phyloP scores from a whole-genome alignment of 2,888 invertebrate genomes.

The Nephrotoma appendiculata region DNA sequence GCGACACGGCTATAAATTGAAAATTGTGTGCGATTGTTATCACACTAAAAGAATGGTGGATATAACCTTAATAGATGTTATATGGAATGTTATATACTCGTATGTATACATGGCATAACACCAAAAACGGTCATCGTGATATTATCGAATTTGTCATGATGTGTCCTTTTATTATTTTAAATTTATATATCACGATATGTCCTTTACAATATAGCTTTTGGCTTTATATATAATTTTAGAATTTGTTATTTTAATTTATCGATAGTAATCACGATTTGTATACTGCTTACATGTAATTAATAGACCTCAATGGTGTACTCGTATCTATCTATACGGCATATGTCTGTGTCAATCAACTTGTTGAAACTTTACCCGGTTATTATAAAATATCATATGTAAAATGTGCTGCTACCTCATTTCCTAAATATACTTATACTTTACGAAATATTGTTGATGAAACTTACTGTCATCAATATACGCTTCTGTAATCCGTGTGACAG shows the following conservation, averaged over 20 bases:
- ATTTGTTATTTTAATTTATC: background rate
- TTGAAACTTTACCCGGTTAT: background rate
- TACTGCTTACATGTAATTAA: background rate
- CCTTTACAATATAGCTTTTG: background rate
- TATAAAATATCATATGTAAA: background rate
- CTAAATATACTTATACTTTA: background rate
- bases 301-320: background rate
- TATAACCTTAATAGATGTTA: background rate
- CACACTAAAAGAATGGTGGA: background rate
- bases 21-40: background rate
- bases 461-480: background rate
- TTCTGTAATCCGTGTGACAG: background rate
- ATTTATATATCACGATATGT: background rate
- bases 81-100: background rate
- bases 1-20: background rate
- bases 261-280: background rate
- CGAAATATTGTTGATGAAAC: background rate
- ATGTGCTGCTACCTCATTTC: background rate
- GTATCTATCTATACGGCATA: background rate
- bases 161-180: background rate
- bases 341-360: background rate
- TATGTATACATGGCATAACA: background rate
- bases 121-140: background rate
- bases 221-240: background rate
- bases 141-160: background rate